Conservation (phyloP, 2,797 vertebrate genomes). For the Cynodonichthys magdalenae region DNA sequence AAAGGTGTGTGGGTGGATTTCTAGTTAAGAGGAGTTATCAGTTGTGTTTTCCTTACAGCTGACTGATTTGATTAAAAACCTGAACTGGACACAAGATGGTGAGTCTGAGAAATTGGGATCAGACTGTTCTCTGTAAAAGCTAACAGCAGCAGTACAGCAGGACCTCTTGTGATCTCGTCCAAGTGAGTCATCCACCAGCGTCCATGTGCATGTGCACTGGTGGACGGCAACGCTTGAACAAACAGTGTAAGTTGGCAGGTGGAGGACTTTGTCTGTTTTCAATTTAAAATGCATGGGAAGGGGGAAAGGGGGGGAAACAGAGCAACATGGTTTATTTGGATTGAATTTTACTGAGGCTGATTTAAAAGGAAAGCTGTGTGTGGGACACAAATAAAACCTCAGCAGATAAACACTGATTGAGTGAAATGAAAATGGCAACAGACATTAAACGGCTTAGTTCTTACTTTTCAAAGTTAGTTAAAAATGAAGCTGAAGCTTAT, state of each 20-base stretch:
- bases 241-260: slow-evolving; percentile 71
- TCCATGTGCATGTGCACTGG: slow-evolving; percentile 13
- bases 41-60: slow-evolving; percentile 45
- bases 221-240: slow-evolving; percentile 45
- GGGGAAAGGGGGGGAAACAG: slow-evolving; percentile 24
- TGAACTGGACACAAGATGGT: slow-evolving; percentile 27
- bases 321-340: slow-evolving; percentile 61
- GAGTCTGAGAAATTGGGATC: slow-evolving; percentile 40
- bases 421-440: slow-evolving; percentile 31
- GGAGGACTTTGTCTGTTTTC: slow-evolving; percentile 64
- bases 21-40: slow-evolving; percentile 46
- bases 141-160: slow-evolving; percentile 35
- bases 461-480: no score
- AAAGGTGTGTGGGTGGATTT: slow-evolving; percentile 41
- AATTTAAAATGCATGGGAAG: slow-evolving; percentile 54
- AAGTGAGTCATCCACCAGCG: slow-evolving; percentile 65
- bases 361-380: slow-evolving; percentile 49
- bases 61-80: slow-evolving; percentile 47
- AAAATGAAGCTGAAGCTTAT: no score
- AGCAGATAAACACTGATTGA: slow-evolving; percentile 8
- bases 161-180: slow-evolving; percentile 47
- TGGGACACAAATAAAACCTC: slow-evolving; percentile 34
- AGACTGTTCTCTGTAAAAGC: slow-evolving; percentile 9
- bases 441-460: not conserved
- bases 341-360: slow-evolving; percentile 50